Evolutionary conservation across 2,888 invertebrate genomes (phyloP).

Genomic region (Epirrhoe alternata): DNA sequence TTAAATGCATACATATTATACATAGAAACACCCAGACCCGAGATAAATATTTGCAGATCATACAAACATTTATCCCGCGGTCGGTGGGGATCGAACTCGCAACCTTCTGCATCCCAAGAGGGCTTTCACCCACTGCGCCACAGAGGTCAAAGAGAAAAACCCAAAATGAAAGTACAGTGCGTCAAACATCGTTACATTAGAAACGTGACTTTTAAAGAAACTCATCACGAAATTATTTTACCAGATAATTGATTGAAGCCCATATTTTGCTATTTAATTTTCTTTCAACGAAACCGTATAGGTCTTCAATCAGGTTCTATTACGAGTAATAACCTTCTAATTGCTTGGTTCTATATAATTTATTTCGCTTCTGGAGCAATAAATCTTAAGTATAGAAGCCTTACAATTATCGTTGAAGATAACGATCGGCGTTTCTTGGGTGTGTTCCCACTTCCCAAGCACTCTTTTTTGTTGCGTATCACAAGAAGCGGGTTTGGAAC

Average conservation of each 20-base stretch:
- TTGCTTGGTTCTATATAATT: conserved; percentile 51
- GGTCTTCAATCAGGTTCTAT: conserved; percentile 49
- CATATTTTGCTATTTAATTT: conserved; percentile 34
- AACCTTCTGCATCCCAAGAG: too few relatives aligned
- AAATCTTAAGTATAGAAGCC: conserved; percentile 54
- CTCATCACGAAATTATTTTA: conserved; percentile 12
- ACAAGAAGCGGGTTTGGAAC: neutral
- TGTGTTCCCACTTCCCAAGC: conserved; percentile 2
- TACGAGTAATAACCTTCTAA: conserved; percentile 55
- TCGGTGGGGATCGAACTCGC: too few relatives aligned
- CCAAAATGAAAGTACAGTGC: too few relatives aligned
- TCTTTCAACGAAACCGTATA: conserved; percentile 37
- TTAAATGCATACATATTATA: too few relatives aligned
- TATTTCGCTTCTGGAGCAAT: conserved; percentile 54
- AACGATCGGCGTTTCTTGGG: conserved; percentile 47
- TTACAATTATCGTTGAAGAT: conserved; percentile 54
- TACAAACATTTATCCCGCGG: too few relatives aligned
- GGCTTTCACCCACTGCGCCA: too few relatives aligned
- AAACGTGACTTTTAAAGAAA: neutral
- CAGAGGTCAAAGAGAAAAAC: too few relatives aligned
- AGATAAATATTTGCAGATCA: too few relatives aligned
- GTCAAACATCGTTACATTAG: neutral
- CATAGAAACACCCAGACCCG: too few relatives aligned
- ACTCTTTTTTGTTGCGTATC: conserved; percentile 1
- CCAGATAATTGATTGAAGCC: conserved; percentile 28